phyloP scores from a whole-genome alignment of 2,113 vertebrate genomes.

The Bothrops jararaca region DNA sequence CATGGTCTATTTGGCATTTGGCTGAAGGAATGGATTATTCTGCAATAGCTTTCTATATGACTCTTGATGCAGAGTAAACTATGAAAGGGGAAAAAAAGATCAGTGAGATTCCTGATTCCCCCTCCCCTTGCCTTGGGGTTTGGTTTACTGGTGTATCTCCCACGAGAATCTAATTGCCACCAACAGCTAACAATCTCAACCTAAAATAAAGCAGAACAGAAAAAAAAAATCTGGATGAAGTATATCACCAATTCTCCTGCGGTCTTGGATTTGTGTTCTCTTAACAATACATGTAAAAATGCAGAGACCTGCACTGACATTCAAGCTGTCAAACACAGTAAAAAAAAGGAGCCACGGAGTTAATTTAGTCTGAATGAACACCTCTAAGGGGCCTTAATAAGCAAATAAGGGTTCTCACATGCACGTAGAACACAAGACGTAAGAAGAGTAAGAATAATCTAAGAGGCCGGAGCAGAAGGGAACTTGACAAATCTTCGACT shows the following conservation, averaged over 20 bases:
- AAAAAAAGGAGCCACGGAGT: constrained; percentile 48
- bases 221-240: constrained; percentile 61
- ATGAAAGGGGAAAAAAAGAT: constrained; percentile 26
- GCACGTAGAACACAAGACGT: constrained; percentile 66
- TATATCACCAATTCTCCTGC: constrained; percentile 60
- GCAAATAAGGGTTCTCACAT: constrained; percentile 63
- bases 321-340: constrained; percentile 74
- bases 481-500: constrained; percentile 54
- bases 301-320: constrained; percentile 72
- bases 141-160: constrained; percentile 61
- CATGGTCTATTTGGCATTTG: constrained; percentile 49
- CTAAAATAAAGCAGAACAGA: constrained; percentile 61
- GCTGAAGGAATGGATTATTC: constrained; percentile 47
- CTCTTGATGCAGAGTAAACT: constrained; percentile 40
- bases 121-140: background rate
- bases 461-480: constrained; percentile 22
- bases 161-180: constrained; percentile 73
- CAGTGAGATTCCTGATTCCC: constrained; percentile 24
- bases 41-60: constrained; percentile 40
- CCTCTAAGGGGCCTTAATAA: constrained; percentile 57
- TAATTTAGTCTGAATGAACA: constrained; percentile 53
- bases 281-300: constrained; percentile 74
- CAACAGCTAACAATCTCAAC: constrained; percentile 74
- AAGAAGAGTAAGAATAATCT: constrained; percentile 40
- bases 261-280: constrained; percentile 73